Evolutionary conservation across 2,888 invertebrate species (phyloP).

Genomic region (Drosophila kuntzei): DNA sequence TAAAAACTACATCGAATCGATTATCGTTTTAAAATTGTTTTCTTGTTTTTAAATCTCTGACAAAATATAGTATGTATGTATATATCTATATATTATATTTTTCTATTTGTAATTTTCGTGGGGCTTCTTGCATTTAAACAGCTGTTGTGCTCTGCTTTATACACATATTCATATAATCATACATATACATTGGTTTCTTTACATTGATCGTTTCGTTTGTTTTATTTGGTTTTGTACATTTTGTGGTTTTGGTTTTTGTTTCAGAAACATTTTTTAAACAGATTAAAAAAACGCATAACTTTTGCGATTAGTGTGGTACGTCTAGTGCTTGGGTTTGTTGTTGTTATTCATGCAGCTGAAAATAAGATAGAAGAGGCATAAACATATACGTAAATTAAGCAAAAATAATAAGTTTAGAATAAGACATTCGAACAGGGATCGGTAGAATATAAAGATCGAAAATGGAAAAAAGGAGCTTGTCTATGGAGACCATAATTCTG

Average conservation of each 20-base stretch:
- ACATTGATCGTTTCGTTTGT: constrained; percentile 11
- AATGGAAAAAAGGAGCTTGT: constrained; percentile 10
- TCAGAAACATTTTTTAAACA: constrained; percentile 84
- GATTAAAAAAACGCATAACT: constrained; percentile 83
- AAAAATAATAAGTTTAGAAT: constrained; percentile 23
- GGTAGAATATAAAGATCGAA: not conserved
- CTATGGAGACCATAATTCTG: not conserved
- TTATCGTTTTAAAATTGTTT: constrained; percentile 45
- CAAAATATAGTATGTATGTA: constrained; percentile 50
- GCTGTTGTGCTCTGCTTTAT: constrained; percentile 24
- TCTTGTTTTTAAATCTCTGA: constrained; percentile 20
- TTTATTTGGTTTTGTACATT: constrained; percentile 39
- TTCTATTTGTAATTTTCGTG: constrained; percentile 41
- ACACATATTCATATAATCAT: constrained; percentile 29
- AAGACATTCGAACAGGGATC: not conserved
- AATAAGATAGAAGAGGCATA: constrained; percentile 74
- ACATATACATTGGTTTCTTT: constrained; percentile 28
- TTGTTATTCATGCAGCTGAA: constrained; percentile 85
- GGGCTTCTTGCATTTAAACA: constrained; percentile 35
- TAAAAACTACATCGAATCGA: constrained; percentile 55
- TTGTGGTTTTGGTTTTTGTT: constrained; percentile 26
- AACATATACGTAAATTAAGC: constrained; percentile 52
- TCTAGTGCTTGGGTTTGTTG: constrained; percentile 84
- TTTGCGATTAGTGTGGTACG: constrained; percentile 83
- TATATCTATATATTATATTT: constrained; percentile 35